Evolutionary conservation across 2,888 invertebrate genomes (phyloP), one percentile per base, ranked within the genome.

Genomic region (Eucera pruinosa): DNA sequence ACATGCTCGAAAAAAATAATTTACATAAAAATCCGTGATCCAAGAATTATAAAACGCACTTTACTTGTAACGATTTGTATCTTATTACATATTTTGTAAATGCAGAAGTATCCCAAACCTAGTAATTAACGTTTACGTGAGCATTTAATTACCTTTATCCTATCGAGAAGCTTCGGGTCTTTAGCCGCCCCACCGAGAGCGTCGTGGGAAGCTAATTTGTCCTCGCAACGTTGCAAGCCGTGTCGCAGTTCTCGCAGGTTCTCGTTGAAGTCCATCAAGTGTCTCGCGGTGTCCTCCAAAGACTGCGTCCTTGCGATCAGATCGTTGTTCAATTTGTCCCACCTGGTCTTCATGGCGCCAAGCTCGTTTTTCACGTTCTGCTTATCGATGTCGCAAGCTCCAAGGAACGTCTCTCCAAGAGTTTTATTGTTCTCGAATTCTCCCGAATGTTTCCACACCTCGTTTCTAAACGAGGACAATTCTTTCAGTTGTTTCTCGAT

Each of bases 361-460:
- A 98, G 93, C 89, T 97, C 96, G 47, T 95, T 95, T 89, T 97
- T 96, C 0, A 99, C 97, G 1, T 96, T 95, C 57, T 98, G 98
- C 90, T 98, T 97, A 89, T 98, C 98, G 61, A 96, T 95, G 90
- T 98, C 98, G 85, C 98, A 98, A 55, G 97, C 95, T 0, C 95
- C 95, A 61, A 98, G 94, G 93, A 98, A 97, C 0, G 97, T 96
- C 87, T 98, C 98, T 0, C 98, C 98, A 2, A 97, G 93, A 0
- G 96, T 95, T 89, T 95, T 95, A 83, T 97, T 96, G 91, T 97
- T 97, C 89, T 98, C 98, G 88, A 96, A 98, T 92, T 98, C 98
- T 11, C 98, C 98, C 15, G 97, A 97, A 88, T 97, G 97, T 92
- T 98, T 97, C 96, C 98, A 97, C 0, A 98, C 96, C 87, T 98